A percentile compares a stretch with the other conserved stretches of the same genome.
Evolutionary conservation across 2,888 invertebrate species (phyloP).

Genomic region (Sinelater perroti): DNA sequence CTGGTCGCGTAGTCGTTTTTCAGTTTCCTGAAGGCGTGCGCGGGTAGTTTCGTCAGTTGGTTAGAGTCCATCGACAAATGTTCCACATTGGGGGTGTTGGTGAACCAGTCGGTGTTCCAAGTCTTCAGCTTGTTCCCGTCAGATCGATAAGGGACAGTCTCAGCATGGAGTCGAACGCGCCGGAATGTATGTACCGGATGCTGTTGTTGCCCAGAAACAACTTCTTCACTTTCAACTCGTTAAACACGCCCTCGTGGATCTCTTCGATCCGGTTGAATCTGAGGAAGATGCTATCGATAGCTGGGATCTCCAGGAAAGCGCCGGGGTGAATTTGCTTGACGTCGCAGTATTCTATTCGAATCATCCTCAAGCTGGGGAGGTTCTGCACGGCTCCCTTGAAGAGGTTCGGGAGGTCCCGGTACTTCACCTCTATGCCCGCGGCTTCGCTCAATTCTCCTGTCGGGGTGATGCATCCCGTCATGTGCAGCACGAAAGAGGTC

Average conservation of each 20-base stretch:
- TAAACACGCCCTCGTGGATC: conserved; percentile 28
- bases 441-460: conserved; percentile 20
- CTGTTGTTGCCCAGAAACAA: conserved; percentile 44
- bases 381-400: conserved; percentile 42
- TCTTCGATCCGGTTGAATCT: conserved; percentile 18
- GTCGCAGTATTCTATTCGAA: conserved; percentile 33
- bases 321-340: conserved; percentile 36
- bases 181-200: conserved; percentile 41
- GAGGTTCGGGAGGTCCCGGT: conserved; percentile 17
- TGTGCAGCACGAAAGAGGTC: conserved; percentile 26
- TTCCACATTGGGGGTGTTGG: conserved; percentile 49
- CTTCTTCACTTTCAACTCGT: conserved; percentile 17
- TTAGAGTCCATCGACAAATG: conserved; percentile 52
- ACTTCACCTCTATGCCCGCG: conserved; percentile 37
- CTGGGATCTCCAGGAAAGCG: conserved; percentile 33
- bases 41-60: conserved; percentile 47
- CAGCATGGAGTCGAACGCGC: conserved; percentile 48
- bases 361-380: conserved; percentile 28
- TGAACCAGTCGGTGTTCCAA: conserved; percentile 56
- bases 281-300: conserved; percentile 17
- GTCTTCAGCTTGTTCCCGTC: conserved; percentile 51
- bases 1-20: conserved; percentile 42
- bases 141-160: conserved; percentile 48
- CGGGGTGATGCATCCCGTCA: conserved; percentile 33
- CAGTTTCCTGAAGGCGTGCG: conserved; percentile 52